Conservation (phyloP, 2,113 vertebrate species). For the Pomatostomus ruficeps region DNA sequence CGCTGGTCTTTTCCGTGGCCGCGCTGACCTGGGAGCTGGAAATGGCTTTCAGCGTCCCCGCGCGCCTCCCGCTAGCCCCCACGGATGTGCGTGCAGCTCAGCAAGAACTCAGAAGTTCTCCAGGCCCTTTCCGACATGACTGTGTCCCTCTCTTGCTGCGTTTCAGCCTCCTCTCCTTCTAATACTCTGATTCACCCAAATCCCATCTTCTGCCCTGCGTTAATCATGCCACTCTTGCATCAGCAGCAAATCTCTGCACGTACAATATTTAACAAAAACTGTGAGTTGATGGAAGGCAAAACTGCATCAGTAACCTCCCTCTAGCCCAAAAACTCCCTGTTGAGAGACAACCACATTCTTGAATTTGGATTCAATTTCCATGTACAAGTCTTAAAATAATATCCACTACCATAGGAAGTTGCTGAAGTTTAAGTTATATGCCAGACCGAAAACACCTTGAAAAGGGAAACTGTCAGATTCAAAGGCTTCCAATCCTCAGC, state of each 20-base stretch:
- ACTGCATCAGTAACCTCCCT: not conserved
- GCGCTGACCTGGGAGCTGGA: not conserved
- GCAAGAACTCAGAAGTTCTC: not conserved
- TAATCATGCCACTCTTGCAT: not conserved
- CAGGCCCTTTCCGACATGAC: not conserved
- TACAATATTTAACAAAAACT: not conserved
- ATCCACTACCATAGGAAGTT: not conserved
- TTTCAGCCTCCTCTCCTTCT: fast-evolving
- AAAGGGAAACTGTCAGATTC: not conserved
- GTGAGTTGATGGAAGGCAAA: not conserved
- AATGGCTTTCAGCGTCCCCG: not conserved
- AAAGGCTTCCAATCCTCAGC: not conserved
- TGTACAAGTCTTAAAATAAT: not conserved
- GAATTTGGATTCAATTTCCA: not conserved
- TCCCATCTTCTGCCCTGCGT: not conserved
- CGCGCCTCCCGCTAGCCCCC: not conserved
- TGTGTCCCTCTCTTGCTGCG: fast-evolving
- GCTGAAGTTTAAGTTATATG: not conserved
- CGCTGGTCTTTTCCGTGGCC: not conserved
- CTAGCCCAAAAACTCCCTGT: not conserved
- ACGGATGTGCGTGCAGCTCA: not conserved
- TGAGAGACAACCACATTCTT: not conserved
- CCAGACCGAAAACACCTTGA: not conserved
- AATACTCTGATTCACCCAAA: not conserved
- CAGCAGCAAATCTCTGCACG: not conserved